Evolutionary conservation across 2,113 vertebrate species (phyloP).

Genomic region (Chaetura pelagica): DNA sequence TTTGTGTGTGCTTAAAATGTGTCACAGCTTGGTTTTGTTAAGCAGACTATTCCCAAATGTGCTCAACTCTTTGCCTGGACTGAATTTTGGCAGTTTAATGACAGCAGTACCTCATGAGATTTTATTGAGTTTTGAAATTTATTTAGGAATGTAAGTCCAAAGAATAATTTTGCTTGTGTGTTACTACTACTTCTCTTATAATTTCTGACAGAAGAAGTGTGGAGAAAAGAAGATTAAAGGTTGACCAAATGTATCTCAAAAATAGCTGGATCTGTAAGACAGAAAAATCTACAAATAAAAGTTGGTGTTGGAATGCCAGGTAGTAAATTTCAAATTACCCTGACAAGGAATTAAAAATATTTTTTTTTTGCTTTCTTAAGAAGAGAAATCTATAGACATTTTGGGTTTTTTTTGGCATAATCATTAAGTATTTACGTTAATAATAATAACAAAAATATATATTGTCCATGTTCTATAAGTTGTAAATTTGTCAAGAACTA

Average conservation of each 20-base stretch:
- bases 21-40: not conserved
- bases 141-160: not conserved
- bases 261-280: fast-evolving
- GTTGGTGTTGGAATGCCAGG: not conserved
- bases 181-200: not conserved
- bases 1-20: not conserved
- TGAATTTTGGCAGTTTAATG: not conserved
- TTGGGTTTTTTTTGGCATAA: not conserved
- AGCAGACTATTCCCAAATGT: not conserved
- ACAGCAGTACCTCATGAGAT: not conserved
- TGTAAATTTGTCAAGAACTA: not conserved
- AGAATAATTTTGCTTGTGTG: not conserved
- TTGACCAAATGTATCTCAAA: not conserved
- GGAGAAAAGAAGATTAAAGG: fast-evolving
- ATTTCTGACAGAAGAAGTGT: not conserved
- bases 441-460: not conserved
- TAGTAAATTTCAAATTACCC: not conserved
- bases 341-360: not conserved
- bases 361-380: not conserved
- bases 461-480: not conserved
- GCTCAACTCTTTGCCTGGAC: not conserved
- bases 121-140: not conserved
- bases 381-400: not conserved
- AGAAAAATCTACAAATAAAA: not conserved
- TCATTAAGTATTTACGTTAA: not conserved